These are phyloP conservation scores for Drosophila trapezifrons DNA, from an alignment of 1,140 invertebrate species.

Conservation along the genomic window DNA sequence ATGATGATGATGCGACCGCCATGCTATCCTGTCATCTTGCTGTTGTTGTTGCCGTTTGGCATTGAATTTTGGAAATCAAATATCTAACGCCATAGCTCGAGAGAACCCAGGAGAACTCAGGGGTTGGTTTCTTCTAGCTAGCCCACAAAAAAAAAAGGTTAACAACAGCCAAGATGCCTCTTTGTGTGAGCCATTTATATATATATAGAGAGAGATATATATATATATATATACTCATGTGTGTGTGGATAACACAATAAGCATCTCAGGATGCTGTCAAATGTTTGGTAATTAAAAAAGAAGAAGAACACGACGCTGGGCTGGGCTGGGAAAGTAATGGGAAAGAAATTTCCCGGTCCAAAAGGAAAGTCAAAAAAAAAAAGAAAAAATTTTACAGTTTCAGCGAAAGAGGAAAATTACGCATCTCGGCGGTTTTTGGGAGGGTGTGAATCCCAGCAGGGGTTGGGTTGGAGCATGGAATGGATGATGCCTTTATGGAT, in stretches of 20 bases:
- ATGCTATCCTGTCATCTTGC: slow-evolving; percentile 56
- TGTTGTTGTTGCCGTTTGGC: slow-evolving; percentile 44
- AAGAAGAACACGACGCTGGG: slow-evolving; percentile 16
- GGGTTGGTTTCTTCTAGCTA: slow-evolving; percentile 66
- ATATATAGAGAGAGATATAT: neutral
- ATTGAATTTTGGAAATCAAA: slow-evolving; percentile 72
- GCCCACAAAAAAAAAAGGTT: slow-evolving; percentile 58
- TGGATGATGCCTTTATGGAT: neutral
- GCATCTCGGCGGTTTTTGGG: neutral
- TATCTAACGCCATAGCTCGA: slow-evolving; percentile 65
- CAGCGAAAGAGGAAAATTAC: slow-evolving; percentile 14
- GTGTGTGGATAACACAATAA: slow-evolving; percentile 59
- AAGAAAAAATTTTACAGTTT: slow-evolving; percentile 58
- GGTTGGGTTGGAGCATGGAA: neutral
- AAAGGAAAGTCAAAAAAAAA: slow-evolving; percentile 24
- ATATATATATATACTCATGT: neutral
- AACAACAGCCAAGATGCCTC: slow-evolving; percentile 40
- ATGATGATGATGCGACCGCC: slow-evolving; percentile 66
- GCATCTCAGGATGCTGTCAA: slow-evolving; percentile 79
- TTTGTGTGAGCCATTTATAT: slow-evolving; percentile 12
- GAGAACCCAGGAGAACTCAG: slow-evolving; percentile 5
- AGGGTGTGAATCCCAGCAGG: neutral
- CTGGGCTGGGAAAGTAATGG: slow-evolving; percentile 35
- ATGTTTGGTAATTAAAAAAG: slow-evolving; percentile 77
- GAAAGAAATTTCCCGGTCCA: slow-evolving; percentile 38